Percentiles rank a stretch among this genome's conserved stretches.
Evolutionary conservation across 2,797 vertebrate genomes (phyloP).

Genomic region (Lepilemur septentrionalis): DNA sequence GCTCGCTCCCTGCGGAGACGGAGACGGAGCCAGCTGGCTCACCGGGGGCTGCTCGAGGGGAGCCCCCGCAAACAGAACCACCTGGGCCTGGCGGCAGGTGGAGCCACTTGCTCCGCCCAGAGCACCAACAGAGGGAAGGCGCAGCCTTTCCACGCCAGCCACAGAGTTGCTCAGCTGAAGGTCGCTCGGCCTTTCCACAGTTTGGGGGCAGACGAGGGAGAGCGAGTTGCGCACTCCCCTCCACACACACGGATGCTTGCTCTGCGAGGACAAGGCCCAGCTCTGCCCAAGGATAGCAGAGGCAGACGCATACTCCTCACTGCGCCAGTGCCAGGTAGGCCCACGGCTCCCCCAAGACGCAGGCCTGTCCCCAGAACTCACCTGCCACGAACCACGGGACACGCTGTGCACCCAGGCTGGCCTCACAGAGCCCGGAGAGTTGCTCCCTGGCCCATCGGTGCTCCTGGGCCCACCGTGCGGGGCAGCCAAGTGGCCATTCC

Average conservation of each 20-base stretch:
- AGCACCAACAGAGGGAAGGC: too few species aligned
- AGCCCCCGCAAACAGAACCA: neutral
- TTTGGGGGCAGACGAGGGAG: neutral
- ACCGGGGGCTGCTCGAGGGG: neutral
- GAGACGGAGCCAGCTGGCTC: too few species aligned
- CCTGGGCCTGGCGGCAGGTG: too few species aligned
- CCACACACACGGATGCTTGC: conserved; percentile 29
- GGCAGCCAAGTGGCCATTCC: neutral
- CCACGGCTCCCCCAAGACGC: rapidly evolving
- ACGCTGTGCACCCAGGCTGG: neutral
- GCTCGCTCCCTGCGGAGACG: too few species aligned
- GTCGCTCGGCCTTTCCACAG: conserved; percentile 31
- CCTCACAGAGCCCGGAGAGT: neutral
- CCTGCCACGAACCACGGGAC: neutral
- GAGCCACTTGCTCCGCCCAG: neutral
- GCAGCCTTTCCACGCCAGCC: neutral
- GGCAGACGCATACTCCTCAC: too few species aligned
- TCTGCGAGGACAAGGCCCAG: conserved; percentile 49
- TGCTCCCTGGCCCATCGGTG: neutral
- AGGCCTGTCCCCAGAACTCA: neutral
- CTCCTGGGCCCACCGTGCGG: too few species aligned
- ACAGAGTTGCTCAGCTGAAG: conserved; percentile 27
- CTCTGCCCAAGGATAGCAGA: conserved; percentile 71
- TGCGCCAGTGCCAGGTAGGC: rapidly evolving
- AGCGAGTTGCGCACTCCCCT: rapidly evolving